Base-by-base conservation (phyloP, 2,113 vertebrate genomes). In the Pterocles orientalis region DNA sequence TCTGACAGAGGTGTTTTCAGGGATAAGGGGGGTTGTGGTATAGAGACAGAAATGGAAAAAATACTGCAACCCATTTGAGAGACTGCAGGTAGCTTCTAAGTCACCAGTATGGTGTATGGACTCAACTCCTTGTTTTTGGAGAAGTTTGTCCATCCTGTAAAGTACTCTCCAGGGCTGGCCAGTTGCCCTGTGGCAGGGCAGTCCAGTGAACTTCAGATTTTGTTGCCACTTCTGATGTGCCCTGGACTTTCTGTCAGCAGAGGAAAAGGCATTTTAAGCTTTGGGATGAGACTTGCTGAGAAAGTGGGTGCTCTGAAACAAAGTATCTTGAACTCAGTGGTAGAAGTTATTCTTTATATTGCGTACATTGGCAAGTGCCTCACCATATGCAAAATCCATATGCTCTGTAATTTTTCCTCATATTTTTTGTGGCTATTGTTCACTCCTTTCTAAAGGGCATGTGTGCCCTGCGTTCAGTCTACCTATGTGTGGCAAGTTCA, bases 211-310 rank as follows among this genome's bases (percentile, higher is more conserved):
- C 15, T 12, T 82, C 34, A 25, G 26, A 47, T 58, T 80, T 72
- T 91, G 33, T 65, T 88, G 33, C 39, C 11, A 3, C 13, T 72
- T 75, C 26, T 87, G 12, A 7, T 70, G 17, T 66, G 12, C 12
- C 29, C 7, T 70, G 34, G n/a, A 18, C 33, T 65, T 88, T 64
- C 23, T 45, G 0, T 39, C 56, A 2, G 1, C 1, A 0, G 7
- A 58, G 15, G 9, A 78, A 16, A 29, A 73, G 39, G 15, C 2
- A 12, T 62, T 54, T 88, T 81, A 68, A 75, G 9, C 60, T 86
- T 83, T 53, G 34, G 57, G 43, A 28, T 56, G 48, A 73, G n/a
- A 72, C 62, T 82, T 57, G 25, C 24, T 69, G 45, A 33, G n/a
- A 77, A 54, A 60, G 3, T 7, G 16, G 7, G 2, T 34, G 25